A percentile compares a stretch with the other conserved stretches of the same genome.
phyloP scores from a whole-genome alignment of 2,797 vertebrate genomes.

The Typhlichthys eigenmanni region DNA sequence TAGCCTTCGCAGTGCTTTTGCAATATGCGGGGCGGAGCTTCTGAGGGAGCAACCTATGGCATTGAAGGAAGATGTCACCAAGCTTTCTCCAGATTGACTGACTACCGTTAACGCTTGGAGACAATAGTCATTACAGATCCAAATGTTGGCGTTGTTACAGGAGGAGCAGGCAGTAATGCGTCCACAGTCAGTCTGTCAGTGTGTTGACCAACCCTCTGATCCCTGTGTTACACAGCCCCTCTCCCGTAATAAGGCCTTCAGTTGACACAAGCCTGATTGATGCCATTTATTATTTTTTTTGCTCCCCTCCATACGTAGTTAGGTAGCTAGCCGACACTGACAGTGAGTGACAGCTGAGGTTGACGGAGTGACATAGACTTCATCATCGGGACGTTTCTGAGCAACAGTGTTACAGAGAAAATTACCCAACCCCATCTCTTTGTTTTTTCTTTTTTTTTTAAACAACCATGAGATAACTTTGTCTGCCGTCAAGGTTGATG shows the following conservation, averaged over 20 bases:
- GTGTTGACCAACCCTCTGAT: conserved; percentile 15
- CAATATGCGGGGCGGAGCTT: no score
- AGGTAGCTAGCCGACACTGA: conserved; percentile 53
- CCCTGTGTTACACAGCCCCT: conserved; percentile 53
- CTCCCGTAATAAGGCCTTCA: conserved; percentile 42
- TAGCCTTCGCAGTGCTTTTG: no score
- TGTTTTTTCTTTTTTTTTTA: no score
- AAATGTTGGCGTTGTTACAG: conserved; percentile 48
- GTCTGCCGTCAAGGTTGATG: no score
- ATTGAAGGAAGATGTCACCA: neutral
- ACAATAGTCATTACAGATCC: conserved; percentile 39
- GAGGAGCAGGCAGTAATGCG: neutral
- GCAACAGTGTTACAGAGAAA: conserved; percentile 16
- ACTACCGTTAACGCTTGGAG: conserved; percentile 28
- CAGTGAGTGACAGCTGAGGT: conserved; percentile 55
- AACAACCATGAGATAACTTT: neutral
- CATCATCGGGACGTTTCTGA: conserved; percentile 38
- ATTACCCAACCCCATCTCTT: no score
- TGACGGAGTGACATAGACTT: conserved; percentile 62
- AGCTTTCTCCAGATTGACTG: neutral
- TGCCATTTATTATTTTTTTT: conserved; percentile 6
- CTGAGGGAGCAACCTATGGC: no score
- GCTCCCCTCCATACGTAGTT: conserved; percentile 33
- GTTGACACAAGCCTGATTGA: conserved; percentile 60
- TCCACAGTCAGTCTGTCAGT: conserved; percentile 33